These are phyloP conservation scores for Baryphthengus martii DNA, from an alignment of 2,113 vertebrate genomes.

Conservation along the genomic window DNA sequence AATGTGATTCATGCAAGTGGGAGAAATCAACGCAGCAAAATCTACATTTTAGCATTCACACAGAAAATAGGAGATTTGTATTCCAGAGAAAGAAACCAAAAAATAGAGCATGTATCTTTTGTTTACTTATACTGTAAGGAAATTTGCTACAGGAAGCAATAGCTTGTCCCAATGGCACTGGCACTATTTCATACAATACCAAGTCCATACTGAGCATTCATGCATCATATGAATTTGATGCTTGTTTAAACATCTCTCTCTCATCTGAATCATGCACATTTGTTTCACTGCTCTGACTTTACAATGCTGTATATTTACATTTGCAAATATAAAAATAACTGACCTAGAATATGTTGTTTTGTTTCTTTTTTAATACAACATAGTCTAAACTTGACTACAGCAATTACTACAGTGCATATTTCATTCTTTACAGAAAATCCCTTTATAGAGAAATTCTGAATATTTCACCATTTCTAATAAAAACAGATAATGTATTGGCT, in stretches of 20 bases:
- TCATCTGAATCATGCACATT: neutral
- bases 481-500: neutral
- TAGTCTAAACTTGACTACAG: neutral
- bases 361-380: neutral
- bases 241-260: neutral
- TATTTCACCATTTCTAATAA: neutral
- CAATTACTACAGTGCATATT: neutral
- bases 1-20: slow-evolving; percentile 62
- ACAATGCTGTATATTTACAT: neutral
- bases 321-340: neutral
- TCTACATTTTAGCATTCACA: neutral
- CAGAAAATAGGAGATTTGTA: slow-evolving; percentile 15
- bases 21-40: slow-evolving; percentile 37
- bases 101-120: neutral
- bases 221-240: neutral
- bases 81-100: neutral
- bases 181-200: neutral
- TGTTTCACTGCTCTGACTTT: slow-evolving; percentile 10
- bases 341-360: neutral
- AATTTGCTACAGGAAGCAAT: neutral
- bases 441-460: neutral
- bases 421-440: neutral
- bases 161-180: neutral
- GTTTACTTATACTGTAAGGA: neutral
- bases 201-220: neutral